Evolutionary conservation across 2,113 vertebrate genomes (phyloP).

Genomic region (Gasterosteus aculeatus): DNA sequence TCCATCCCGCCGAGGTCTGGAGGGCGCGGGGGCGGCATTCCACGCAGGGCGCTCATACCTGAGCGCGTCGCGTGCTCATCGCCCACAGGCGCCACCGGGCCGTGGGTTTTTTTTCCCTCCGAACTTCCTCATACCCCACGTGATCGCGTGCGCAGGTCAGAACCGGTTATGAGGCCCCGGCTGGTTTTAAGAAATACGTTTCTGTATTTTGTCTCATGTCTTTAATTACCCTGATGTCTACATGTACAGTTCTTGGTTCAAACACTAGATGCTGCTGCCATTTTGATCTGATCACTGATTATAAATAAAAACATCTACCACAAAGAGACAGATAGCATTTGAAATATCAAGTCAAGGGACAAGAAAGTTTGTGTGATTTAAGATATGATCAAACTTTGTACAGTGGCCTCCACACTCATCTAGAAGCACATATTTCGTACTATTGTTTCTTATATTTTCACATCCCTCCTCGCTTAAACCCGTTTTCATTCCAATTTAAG

Average conservation of each 20-base stretch:
- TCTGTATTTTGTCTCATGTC: neutral
- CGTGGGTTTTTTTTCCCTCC: too few relatives aligned
- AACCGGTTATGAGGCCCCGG: too few relatives aligned
- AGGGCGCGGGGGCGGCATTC: constrained; percentile 50
- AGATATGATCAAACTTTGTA: too few relatives aligned
- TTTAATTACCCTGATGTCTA: neutral
- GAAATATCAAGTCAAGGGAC: too few relatives aligned
- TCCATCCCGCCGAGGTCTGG: too few relatives aligned
- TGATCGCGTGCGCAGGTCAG: neutral
- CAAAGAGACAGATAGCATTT: too few relatives aligned
- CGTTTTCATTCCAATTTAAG: neutral
- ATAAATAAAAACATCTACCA: too few relatives aligned
- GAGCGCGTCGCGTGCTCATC: constrained; percentile 29
- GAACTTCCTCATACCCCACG: neutral
- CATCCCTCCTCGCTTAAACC: neutral
- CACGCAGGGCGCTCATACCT: constrained; percentile 44
- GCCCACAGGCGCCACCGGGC: neutral
- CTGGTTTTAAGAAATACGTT: too few relatives aligned
- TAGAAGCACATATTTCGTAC: too few relatives aligned
- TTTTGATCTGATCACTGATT: too few relatives aligned
- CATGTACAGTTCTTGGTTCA: neutral
- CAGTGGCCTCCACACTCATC: too few relatives aligned
- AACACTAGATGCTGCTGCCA: neutral
- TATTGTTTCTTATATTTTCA: neutral
- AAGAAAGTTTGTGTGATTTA: too few relatives aligned